Evolutionary conservation across 2,888 invertebrate genomes (phyloP), one percentile per base, ranked within the genome.

Genomic region (Pediacus dermestoides): DNA sequence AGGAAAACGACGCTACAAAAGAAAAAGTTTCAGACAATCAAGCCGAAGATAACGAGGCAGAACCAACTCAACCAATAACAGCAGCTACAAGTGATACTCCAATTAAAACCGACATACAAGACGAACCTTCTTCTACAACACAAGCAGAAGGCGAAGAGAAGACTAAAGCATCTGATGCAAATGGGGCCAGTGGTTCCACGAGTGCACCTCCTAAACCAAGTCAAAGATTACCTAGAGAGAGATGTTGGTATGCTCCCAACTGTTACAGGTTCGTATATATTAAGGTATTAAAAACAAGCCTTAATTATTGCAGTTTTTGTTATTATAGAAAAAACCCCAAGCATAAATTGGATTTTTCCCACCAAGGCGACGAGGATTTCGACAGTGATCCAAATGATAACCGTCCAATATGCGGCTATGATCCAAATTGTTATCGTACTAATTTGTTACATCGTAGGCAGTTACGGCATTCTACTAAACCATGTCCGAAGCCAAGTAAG

Each of bases 311-410:
- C n/a, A n/a, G n/a, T n/a, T n/a, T n/a, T n/a, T 12, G 21, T 37
- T 10, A 13, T 13, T 33, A 33, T 63, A 81, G 83, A 52, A 76
- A 73, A 55, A 83, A 81, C 61, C 67, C 74, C 0, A 62, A 65
- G 2, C 85, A 86, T 61, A 73, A 71, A 48, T 57, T 60, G 9
- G 68, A 76, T 52, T 82, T 74, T 62, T 74, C 78, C 45, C 85
- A 86, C 70, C 82, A 81, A 0, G 66, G 71, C 0, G 82, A 84
- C 64, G 15, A 66, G 1, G 82, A 83, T 66, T 82, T 77, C 68
- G 71, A 72, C 2, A 55, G 54, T 22, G 65, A 67, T 50, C 56
- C 63, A 4, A 53, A 63, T 13, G 67, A 67, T 45, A 42, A 57
- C 28, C 71, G 73, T 31, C 76, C 75, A 4, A 66, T 62, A 32